These are phyloP conservation scores for Rhyacichthys aspro DNA, from an alignment of 2,797 vertebrate species.

Conservation along the genomic window DNA sequence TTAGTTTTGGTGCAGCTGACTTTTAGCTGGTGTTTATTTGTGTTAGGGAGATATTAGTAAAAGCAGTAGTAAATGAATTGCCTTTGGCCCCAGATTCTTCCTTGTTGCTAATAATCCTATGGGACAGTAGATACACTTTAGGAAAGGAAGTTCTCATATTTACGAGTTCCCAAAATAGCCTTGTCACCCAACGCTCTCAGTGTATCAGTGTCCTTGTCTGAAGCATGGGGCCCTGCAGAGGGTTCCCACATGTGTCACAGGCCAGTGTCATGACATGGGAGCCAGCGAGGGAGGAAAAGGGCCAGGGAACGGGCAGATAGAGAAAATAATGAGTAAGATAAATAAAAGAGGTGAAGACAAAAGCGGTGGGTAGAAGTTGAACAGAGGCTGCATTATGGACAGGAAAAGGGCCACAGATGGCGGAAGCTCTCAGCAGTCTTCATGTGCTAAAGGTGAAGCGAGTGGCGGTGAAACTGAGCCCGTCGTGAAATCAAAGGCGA, in stretches of 20 bases:
- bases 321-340: conserved; percentile 37
- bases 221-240: conserved; percentile 67
- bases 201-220: conserved; percentile 77
- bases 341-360: conserved; percentile 23
- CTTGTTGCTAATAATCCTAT: conserved; percentile 67
- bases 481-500: conserved; percentile 24
- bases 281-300: conserved; percentile 31
- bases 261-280: conserved; percentile 69
- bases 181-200: conserved; percentile 73
- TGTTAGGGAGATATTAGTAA: background rate
- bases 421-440: conserved; percentile 61
- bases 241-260: conserved; percentile 77
- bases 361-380: conserved; percentile 12
- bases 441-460: conserved; percentile 58
- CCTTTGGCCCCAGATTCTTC: conserved; percentile 33
- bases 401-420: conserved; percentile 72
- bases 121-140: conserved; percentile 73
- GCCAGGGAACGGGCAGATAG: conserved; percentile 40
- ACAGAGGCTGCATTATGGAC: conserved; percentile 30
- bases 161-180: conserved; percentile 81
- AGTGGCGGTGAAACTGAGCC: conserved; percentile 63
- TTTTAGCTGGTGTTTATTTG: too few species aligned
- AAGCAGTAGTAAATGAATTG: background rate
- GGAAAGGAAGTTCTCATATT: conserved; percentile 84
- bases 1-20: background rate